Conservation (phyloP, 2,113 vertebrate genomes). For the Hippocampus comes region DNA sequence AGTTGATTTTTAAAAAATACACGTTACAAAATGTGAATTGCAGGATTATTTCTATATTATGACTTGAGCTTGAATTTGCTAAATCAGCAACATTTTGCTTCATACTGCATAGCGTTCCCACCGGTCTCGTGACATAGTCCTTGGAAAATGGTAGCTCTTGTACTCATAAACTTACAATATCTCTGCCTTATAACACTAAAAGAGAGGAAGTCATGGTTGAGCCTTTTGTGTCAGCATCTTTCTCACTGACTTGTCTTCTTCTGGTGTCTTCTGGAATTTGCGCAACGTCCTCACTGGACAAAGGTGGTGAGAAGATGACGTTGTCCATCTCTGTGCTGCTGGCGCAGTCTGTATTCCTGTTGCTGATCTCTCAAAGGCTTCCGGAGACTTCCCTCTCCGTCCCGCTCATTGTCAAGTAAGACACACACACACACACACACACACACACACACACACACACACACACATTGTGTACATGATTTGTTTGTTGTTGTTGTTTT, state of each 20-base stretch:
- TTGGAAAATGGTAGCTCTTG: background rate
- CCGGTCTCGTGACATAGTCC: too few species aligned
- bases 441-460: background rate
- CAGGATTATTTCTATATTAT: too few species aligned
- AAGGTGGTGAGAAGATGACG: slow-evolving; percentile 90
- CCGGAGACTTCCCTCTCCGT: slow-evolving; percentile 86
- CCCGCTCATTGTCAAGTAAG: slow-evolving; percentile 90
- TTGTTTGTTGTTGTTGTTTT: background rate
- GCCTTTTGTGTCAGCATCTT: background rate
- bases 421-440: background rate
- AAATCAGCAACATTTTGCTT: too few species aligned
- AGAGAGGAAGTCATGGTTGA: background rate
- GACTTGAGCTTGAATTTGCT: too few species aligned
- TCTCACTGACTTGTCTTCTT: background rate
- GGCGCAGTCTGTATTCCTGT: slow-evolving; percentile 92
- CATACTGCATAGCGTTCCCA: too few species aligned
- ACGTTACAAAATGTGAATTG: too few species aligned
- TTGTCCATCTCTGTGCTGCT: slow-evolving; percentile 90
- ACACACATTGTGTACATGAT: background rate
- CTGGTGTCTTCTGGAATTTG: background rate
- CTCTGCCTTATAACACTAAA: background rate
- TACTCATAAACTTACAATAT: background rate
- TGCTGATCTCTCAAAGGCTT: slow-evolving; percentile 91
- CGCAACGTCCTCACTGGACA: too few species aligned
- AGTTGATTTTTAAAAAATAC: too few species aligned